These are phyloP conservation scores for Acrocyrtus sp. DNA, from an alignment of 2,888 invertebrate species.

Conservation along the genomic window DNA sequence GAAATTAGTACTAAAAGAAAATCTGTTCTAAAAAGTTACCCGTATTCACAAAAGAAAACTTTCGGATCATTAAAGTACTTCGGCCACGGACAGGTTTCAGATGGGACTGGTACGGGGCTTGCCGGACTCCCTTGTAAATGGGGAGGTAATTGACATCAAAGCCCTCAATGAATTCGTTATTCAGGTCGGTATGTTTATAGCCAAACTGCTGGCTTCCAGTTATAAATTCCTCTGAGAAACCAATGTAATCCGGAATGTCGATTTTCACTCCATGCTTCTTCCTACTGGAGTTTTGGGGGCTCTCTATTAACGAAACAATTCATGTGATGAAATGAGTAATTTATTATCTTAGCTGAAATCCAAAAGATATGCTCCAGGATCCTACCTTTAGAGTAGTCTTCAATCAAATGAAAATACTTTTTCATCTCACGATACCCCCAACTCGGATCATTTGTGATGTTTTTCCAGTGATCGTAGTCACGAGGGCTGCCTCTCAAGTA, in stretches of 20 bases:
- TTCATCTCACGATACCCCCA: constrained; percentile 41
- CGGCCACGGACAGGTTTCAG: constrained; percentile 41
- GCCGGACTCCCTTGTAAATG: constrained; percentile 50
- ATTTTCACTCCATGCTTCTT: constrained; percentile 50
- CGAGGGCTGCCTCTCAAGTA: constrained; percentile 38
- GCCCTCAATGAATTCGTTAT: constrained; percentile 55
- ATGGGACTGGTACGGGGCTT: constrained; percentile 50
- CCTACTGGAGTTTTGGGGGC: not conserved
- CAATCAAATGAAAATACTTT: constrained; percentile 32
- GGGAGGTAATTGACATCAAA: constrained; percentile 55
- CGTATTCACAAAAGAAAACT: constrained; percentile 54
- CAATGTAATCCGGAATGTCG: constrained; percentile 45
- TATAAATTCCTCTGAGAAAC: constrained; percentile 52
- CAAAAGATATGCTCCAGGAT: too few relatives aligned
- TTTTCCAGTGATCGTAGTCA: constrained; percentile 46
- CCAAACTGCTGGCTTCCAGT: constrained; percentile 54
- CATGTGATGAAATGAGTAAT: not conserved
- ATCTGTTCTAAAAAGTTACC: constrained; percentile 25
- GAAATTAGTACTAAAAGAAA: too few relatives aligned
- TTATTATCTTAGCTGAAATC: not conserved
- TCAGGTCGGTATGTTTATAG: constrained; percentile 51
- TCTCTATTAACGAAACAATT: not conserved
- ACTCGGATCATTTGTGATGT: constrained; percentile 32
- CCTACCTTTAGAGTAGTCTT: constrained; percentile 33
- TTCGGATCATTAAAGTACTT: constrained; percentile 48